Percentiles rank a stretch among this genome's conserved stretches.
phyloP scores from a whole-genome alignment of 2,888 invertebrate species.

The Tetranychus piercei region DNA sequence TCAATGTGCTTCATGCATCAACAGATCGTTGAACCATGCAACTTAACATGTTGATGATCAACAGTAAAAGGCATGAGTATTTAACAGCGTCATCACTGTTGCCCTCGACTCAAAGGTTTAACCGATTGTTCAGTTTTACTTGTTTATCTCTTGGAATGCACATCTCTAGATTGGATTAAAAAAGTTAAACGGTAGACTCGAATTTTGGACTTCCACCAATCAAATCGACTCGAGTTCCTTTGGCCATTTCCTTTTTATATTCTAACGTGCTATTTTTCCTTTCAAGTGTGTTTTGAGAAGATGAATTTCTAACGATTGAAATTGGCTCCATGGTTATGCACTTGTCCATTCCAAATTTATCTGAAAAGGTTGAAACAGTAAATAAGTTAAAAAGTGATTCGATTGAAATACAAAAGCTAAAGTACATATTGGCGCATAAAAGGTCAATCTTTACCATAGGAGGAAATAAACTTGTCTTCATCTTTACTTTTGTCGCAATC shows the following conservation, averaged over 20 bases:
- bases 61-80: no score
- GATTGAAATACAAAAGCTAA: no score
- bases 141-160: no score
- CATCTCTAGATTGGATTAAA: no score
- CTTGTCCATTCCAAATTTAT: background rate
- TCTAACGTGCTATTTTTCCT: slow-evolving; percentile 12
- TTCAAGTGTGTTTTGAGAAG: slow-evolving; percentile 5
- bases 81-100: no score
- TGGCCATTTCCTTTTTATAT: background rate
- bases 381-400: no score
- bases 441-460: background rate
- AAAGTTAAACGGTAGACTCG: slow-evolving; percentile 15
- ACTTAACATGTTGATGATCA: no score
- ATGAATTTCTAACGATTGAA: background rate
- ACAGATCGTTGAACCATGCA: no score
- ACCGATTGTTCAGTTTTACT: no score
- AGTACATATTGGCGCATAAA: background rate
- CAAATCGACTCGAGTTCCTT: slow-evolving; percentile 15
- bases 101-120: no score
- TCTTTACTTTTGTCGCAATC: background rate
- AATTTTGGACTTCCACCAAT: slow-evolving; percentile 19
- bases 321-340: background rate
- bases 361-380: background rate
- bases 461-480: background rate
- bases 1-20: no score